Evolutionary conservation across 2,113 vertebrate species (phyloP), one percentile per base, ranked within the genome.

Genomic region (Coracopsis vasa): DNA sequence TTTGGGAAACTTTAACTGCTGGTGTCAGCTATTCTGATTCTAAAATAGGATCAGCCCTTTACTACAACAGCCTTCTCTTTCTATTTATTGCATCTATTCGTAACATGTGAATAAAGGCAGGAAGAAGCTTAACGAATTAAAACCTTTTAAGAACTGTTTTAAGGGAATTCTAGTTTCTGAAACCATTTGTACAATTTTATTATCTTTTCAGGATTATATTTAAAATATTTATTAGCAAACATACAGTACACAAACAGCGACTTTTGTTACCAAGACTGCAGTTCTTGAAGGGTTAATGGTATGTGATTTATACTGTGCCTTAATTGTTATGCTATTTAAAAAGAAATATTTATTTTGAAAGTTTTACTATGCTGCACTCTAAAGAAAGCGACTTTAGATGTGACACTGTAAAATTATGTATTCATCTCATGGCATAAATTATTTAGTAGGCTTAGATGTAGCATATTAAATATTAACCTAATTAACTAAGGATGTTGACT

Each of bases 351-450:
- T 99, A 99, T 99, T 99, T 99, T 99, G 98, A 99, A 98, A 98
- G 98, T 99, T 98, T 98, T 98, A 99, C 98, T 98, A 98, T 98
- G 98, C 99, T 99, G 98, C 98, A 95, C 99, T 99, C 99, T 99
- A 98, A 99, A 98, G 98, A 98, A 98, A 98, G 98, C 95, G 93
- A 99, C 98, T 99, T 98, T 99, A 98, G 99, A 98, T 98, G 98
- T 98, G 98, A 99, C 99, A 99, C 98, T 99, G 99, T 99, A 99
- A 99, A 98, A 98, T 98, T 98, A 99, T 99, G 99, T 99, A 99
- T 99, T 99, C 99, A 99, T 99, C 99, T 99, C 99, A 99, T 99
- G 99, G 98, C 98, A 99, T 99, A 99, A 99, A 98, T 99, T 99
- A 99, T 99, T 99, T 98, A 99, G 98, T 99, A 99, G 99, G 97